Evolutionary conservation across 2,113 vertebrate species (phyloP), one percentile per base, ranked within the genome.

Genomic region (Charina bottae): DNA sequence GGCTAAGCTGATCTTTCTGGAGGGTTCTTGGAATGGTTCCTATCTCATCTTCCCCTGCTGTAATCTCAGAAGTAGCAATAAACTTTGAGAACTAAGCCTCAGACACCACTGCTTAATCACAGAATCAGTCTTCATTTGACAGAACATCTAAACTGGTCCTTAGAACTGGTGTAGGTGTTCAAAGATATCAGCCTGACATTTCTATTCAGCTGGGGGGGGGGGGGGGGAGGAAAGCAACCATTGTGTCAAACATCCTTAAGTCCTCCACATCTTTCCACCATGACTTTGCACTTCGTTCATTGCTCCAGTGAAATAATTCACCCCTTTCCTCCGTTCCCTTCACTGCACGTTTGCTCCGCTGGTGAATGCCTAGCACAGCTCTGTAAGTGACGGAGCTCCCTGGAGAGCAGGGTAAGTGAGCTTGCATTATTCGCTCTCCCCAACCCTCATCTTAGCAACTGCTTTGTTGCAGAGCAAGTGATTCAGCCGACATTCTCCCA

Each of bases 361-460:
- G 94, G 97, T 93, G 91, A 96, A 97, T 95, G 95, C 95, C 95
- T 95, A 96, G 87, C 91, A 95, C 95, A 49, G 86, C 93, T 96
- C 96, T 96, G 46, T 97, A 97, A 97, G 97, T 96, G 95, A 96
- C 96, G 96, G 96, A 92, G 89, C 97, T 97, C 97, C 97, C 97
- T 96, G 97, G 95, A 95, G 96, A 97, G 97, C 97, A 96, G 96
- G 92, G 92, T 95, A 98, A 98, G 96, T 94, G 98, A 96, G 95
- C 97, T 94, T 97, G 97, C 98, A 98, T 99, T 98, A 98, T 98
- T 98, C 96, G 94, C 96, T 96, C 95, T 94, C 94, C 94, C 93
- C 97, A 97, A 96, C 97, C 96, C 97, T 95, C 96, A 98, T 97
- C 99, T 99, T 99, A 99, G 99, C 98, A 99, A 99, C 99, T 98